These are phyloP conservation scores for Emydocephalus ijimae DNA, from an alignment of 2,113 vertebrate genomes.

Conservation along the genomic window DNA sequence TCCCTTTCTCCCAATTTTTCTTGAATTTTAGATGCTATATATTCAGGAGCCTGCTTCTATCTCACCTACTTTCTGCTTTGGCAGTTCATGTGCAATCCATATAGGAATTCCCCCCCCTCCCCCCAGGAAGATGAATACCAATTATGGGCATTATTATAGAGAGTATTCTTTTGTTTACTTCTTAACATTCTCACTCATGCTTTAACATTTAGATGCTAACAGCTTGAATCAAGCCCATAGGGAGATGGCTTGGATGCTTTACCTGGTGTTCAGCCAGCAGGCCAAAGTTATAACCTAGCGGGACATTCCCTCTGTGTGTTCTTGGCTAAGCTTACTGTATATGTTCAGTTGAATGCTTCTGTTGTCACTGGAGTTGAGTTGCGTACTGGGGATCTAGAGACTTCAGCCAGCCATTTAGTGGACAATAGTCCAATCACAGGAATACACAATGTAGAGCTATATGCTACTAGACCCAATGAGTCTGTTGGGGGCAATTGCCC, in stretches of 20 bases:
- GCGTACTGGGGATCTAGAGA: conserved; percentile 7
- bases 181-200: not conserved
- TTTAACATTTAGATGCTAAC: conserved; percentile 12
- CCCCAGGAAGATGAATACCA: not conserved
- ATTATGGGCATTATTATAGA: not conserved
- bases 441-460: not conserved
- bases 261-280: conserved; percentile 24
- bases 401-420: conserved; percentile 20
- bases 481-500: conserved; percentile 27
- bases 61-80: not conserved
- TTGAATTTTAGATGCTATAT: not conserved
- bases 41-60: not conserved
- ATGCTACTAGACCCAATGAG: conserved; percentile 14
- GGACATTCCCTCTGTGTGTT: conserved; percentile 21
- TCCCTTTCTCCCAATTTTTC: not conserved
- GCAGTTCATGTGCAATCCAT: not conserved
- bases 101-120: not conserved
- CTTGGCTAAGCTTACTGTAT: conserved; percentile 11
- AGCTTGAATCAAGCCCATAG: conserved; percentile 8
- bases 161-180: not conserved
- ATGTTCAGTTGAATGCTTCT: conserved; percentile 17
- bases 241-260: conserved; percentile 12
- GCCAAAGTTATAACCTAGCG: conserved; percentile 7
- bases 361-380: conserved; percentile 4
- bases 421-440: conserved; percentile 23